Evolutionary conservation across 2,888 invertebrate species (phyloP), one percentile per base, ranked within the genome.

Genomic region (Drosophila niveifrons): DNA sequence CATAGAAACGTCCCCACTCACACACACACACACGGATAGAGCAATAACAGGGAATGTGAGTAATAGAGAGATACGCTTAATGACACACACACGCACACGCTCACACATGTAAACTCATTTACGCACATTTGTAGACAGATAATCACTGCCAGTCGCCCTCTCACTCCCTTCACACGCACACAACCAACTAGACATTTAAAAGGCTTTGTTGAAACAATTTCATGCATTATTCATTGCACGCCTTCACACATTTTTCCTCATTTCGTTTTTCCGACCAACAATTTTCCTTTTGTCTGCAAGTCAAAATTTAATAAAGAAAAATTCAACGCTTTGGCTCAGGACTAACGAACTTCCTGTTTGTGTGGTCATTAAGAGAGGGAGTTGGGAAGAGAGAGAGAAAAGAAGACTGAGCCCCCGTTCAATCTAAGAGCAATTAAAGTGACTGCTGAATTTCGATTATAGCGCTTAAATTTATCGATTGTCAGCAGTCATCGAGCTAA

Each of bases 161-260:
- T 51, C 34, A 11, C 28, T 39, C 36, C 41, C 50, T 8, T 11
- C 18, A 43, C 7, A 2, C 44, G 6, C 17, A 23, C 6, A 23
- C 23, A 23, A 31, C 23, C 15, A 1, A 6, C 13, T 18, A 18
- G 41, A 29, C 65, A 63, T 64, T 72, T 53, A 58, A 74, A 76
- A 64, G 72, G 74, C 75, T 80, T 74, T 70, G 70, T 61, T 70
- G 52, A 66, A 72, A 77, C 69, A 75, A 72, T 80, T 68, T 89
- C 90, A 90, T 90, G 84, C 87, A 90, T 90, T 90, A 90, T 90
- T 90, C 90, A 90, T 85, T 78, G 67, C 82, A 84, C 78, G 90
- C 78, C 82, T 76, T 75, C 80, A 72, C 78, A 88, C 82, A 88
- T 83, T 82, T 88, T 86, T 80, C 79, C 74, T 77, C 77, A 84